A percentile compares a stretch with the other conserved stretches of the same genome.
Evolutionary conservation across 2,797 vertebrate species (phyloP).

Genomic region (Etheostoma perlongum): DNA sequence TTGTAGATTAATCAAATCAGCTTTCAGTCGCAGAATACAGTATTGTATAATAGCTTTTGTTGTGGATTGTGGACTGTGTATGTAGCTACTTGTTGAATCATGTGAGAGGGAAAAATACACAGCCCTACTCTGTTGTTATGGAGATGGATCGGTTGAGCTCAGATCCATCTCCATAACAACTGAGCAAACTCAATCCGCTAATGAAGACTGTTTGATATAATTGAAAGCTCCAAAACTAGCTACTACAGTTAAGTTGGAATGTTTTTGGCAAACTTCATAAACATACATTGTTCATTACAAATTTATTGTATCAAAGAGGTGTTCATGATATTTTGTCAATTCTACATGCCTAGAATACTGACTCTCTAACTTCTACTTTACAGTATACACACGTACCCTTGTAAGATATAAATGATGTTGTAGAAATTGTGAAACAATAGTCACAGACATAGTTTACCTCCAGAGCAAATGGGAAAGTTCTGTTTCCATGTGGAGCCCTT

Average conservation of each 20-base stretch:
- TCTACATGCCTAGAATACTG: neutral
- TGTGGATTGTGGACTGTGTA: neutral
- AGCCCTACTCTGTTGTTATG: neutral
- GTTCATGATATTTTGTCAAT: neutral
- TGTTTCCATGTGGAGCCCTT: constrained; percentile 56
- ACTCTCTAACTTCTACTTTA: constrained; percentile 3
- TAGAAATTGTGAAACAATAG: constrained; percentile 47
- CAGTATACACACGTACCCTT: neutral
- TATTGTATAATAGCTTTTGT: neutral
- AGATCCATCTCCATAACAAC: constrained; percentile 27
- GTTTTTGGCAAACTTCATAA: neutral
- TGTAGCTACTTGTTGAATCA: neutral
- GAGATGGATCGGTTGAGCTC: constrained; percentile 17
- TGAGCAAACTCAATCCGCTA: neutral
- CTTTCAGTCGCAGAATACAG: neutral
- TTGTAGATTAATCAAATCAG: neutral
- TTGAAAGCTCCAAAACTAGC: neutral
- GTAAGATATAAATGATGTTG: constrained; percentile 53
- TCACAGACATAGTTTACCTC: constrained; percentile 45
- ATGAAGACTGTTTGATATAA: constrained; percentile 1
- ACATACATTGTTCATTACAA: neutral
- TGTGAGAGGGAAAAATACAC: neutral
- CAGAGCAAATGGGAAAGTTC: constrained; percentile 75
- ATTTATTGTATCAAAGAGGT: neutral
- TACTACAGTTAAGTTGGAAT: constrained; percentile 1